Evolutionary conservation across 2,888 invertebrate genomes (phyloP).

Genomic region (Drosophila diplacantha): DNA sequence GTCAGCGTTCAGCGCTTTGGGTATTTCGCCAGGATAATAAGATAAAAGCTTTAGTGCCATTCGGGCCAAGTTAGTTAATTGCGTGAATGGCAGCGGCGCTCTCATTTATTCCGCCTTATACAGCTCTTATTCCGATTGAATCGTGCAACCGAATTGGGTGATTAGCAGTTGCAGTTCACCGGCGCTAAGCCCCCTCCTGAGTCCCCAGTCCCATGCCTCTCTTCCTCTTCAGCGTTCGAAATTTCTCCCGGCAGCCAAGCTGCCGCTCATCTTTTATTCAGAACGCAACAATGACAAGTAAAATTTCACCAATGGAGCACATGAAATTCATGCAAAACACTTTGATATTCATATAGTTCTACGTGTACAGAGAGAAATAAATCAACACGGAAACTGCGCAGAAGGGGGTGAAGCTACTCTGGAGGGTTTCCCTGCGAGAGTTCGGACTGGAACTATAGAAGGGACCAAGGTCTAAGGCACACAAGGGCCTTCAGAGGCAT

Average conservation of each 20-base stretch:
- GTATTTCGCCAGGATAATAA: conserved; percentile 59
- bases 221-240: too few relatives aligned
- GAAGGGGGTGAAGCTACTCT: neutral
- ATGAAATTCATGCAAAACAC: conserved; percentile 50
- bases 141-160: conserved; percentile 39
- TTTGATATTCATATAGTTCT: conserved; percentile 51
- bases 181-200: conserved; percentile 20
- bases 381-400: neutral
- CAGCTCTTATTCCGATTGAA: conserved; percentile 40
- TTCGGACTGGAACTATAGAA: neutral
- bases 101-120: conserved; percentile 16
- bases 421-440: neutral
- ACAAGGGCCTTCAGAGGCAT: neutral
- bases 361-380: conserved; percentile 5
- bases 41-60: conserved; percentile 67
- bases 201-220: neutral
- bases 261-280: conserved; percentile 47
- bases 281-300: conserved; percentile 43
- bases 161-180: conserved; percentile 36
- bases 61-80: conserved; percentile 64
- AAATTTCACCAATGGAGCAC: conserved; percentile 41
- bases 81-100: conserved; percentile 45
- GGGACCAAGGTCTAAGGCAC: neutral
- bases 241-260: conserved; percentile 12
- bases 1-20: conserved; percentile 37